These are phyloP conservation scores for Biston stratarius DNA, from an alignment of 2,888 invertebrate genomes.

Conservation along the genomic window DNA sequence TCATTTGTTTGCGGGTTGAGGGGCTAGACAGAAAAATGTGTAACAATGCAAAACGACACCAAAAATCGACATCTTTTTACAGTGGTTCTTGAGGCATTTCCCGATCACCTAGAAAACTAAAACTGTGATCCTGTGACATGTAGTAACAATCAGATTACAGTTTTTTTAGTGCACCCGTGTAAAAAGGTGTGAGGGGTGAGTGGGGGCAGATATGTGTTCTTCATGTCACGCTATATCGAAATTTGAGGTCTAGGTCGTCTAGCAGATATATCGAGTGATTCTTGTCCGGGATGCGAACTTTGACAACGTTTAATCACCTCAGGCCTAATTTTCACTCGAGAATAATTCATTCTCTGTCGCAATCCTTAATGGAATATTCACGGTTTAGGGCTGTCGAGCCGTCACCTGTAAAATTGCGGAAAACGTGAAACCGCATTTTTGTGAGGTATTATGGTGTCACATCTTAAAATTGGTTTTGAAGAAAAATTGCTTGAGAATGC, in stretches of 20 bases:
- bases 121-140: no score
- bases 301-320: conserved; percentile 50
- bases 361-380: conserved; percentile 67
- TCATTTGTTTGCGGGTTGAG: no score
- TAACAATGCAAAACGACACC: no score
- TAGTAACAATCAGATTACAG: no score
- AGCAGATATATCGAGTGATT: neutral
- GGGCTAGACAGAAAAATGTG: no score
- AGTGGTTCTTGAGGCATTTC: no score
- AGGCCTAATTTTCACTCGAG: conserved; percentile 56
- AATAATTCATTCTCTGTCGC: conserved; percentile 63
- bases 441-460: conserved; percentile 47
- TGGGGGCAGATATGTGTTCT: no score
- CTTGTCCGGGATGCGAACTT: conserved; percentile 16
- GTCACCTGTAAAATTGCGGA: conserved; percentile 50
- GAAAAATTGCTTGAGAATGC: conserved; percentile 42
- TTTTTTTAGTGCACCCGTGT: no score
- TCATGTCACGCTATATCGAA: no score
- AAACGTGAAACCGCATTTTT: conserved; percentile 48
- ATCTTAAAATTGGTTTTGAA: conserved; percentile 48
- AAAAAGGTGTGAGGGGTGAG: no score
- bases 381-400: conserved; percentile 44
- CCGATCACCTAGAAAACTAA: no score
- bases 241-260: neutral
- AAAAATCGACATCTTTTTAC: no score